A percentile compares a stretch with the other conserved stretches of the same genome.
These are phyloP conservation scores for Anguilla obscura DNA, from an alignment of 2,797 vertebrate species.

Conservation along the genomic window DNA sequence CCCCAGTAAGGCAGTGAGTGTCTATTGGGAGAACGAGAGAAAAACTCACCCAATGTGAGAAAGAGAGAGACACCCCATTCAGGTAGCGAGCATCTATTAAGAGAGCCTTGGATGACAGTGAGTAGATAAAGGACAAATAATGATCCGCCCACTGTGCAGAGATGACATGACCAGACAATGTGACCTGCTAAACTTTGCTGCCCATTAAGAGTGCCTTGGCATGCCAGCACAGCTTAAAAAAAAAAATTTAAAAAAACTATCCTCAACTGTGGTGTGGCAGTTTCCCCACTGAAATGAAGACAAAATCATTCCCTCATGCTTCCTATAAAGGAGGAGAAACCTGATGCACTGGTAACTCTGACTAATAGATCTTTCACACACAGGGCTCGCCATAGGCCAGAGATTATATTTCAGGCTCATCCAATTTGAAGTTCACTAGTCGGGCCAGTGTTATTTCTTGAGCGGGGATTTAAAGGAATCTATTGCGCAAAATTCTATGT, in stretches of 20 bases:
- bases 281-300: not conserved
- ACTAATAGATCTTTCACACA: conserved; percentile 14
- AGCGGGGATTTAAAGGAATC: too few relatives aligned
- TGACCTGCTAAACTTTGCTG: not conserved
- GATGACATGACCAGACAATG: too few relatives aligned
- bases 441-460: too few relatives aligned
- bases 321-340: conserved; percentile 37
- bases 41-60: not conserved
- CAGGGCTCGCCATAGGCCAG: too few relatives aligned
- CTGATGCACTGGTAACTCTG: conserved; percentile 45
- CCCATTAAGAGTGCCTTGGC: conserved; percentile 15
- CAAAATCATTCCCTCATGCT: conserved; percentile 24
- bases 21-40: not conserved
- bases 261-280: too few relatives aligned
- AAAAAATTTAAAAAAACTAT: too few relatives aligned
- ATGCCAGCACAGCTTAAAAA: not conserved
- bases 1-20: not conserved
- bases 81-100: too few relatives aligned
- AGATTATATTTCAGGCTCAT: too few relatives aligned
- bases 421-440: too few relatives aligned
- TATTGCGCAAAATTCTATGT: too few relatives aligned
- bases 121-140: too few relatives aligned
- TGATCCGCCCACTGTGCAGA: not conserved
- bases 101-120: too few relatives aligned
- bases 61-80: not conserved